Percentiles rank a stretch among this genome's conserved stretches.
These are phyloP conservation scores for Falco punctatus DNA, from an alignment of 2,113 vertebrate species.

Conservation along the genomic window DNA sequence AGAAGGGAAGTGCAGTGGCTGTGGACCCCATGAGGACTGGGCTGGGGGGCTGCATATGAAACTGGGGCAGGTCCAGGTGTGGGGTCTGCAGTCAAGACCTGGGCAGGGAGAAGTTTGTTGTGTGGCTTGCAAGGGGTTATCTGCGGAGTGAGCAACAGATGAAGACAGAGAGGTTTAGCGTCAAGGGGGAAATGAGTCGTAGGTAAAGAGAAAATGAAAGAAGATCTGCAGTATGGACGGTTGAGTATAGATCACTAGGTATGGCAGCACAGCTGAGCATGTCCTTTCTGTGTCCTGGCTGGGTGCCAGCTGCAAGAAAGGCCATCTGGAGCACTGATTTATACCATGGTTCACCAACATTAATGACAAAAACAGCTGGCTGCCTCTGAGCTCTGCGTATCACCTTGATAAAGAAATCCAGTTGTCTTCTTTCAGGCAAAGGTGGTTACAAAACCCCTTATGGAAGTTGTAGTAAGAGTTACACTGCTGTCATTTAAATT, in stretches of 20 bases:
- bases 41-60: rapidly evolving
- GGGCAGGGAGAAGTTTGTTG: background rate
- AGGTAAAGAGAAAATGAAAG: background rate
- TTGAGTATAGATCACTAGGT: background rate
- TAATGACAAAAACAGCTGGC: background rate
- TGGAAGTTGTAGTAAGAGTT: background rate
- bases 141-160: background rate
- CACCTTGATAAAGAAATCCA: background rate
- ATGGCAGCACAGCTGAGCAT: background rate
- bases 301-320: background rate
- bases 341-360: background rate
- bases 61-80: background rate
- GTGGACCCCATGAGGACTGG: background rate
- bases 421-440: background rate
- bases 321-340: background rate
- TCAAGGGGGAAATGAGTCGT: background rate
- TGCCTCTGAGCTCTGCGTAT: background rate
- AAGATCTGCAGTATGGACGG: background rate
- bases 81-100: background rate
- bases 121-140: background rate
- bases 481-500: background rate
- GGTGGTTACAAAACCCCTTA: background rate
- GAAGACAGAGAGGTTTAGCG: background rate
- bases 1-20: background rate
- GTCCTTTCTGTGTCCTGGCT: background rate